Conservation (phyloP, 2,113 vertebrate species). For the Gymnocephalus cernua region DNA sequence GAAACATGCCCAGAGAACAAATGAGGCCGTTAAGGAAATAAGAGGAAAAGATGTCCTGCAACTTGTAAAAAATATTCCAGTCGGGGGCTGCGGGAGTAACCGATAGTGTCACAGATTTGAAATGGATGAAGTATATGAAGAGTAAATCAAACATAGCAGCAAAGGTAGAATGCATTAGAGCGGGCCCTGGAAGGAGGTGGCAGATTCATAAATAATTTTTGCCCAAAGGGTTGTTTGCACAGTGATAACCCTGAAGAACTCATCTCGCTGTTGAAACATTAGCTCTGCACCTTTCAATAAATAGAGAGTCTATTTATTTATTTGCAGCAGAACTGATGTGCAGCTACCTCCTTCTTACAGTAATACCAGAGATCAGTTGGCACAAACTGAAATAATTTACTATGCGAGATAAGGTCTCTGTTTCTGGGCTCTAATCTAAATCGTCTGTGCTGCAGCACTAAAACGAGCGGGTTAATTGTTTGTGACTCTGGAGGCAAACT, state of each 20-base stretch:
- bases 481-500: slow-evolving; percentile 44
- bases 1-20: slow-evolving; percentile 76
- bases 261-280: slow-evolving; percentile 44
- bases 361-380: slow-evolving; percentile 2
- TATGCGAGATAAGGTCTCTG: slow-evolving; percentile 7
- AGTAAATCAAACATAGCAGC: slow-evolving; percentile 50
- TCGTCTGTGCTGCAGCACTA: slow-evolving; percentile 11
- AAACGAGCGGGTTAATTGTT: slow-evolving; percentile 44
- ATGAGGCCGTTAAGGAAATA: slow-evolving; percentile 25
- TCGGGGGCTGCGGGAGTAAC: slow-evolving; percentile 26
- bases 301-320: slow-evolving; percentile 41
- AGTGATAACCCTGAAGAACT: slow-evolving; percentile 50
- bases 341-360: slow-evolving; percentile 17
- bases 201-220: slow-evolving; percentile 65
- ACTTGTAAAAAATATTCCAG: slow-evolving; percentile 31
- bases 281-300: slow-evolving; percentile 45
- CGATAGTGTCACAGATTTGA: slow-evolving; percentile 42
- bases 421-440: slow-evolving; percentile 35
- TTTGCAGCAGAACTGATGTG: slow-evolving; percentile 22
- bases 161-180: slow-evolving; percentile 41
- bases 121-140: slow-evolving; percentile 26
- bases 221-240: slow-evolving; percentile 59
- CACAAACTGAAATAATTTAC: slow-evolving; percentile 39
- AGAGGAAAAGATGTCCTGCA: slow-evolving; percentile 6
- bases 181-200: slow-evolving; percentile 21